Evolutionary conservation across 2,113 vertebrate genomes (phyloP).

Genomic region (Pangasianodon gigas): DNA sequence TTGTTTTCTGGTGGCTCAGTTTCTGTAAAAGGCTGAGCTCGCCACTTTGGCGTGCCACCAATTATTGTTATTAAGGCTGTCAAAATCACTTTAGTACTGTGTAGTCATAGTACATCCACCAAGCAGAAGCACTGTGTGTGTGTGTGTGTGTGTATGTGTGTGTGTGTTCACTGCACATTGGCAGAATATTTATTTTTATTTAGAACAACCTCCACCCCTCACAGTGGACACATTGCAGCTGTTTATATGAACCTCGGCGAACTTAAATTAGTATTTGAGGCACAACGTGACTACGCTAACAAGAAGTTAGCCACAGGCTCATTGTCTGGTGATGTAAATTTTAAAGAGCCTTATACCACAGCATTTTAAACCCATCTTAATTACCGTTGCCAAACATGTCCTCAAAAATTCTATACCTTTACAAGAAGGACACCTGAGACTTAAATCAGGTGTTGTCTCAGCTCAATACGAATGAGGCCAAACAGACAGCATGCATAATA

Average conservation of each 20-base stretch:
- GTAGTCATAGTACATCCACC: constrained; percentile 20
- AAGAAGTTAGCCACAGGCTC: constrained; percentile 10
- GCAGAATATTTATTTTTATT: constrained; percentile 56
- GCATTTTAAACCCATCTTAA: constrained; percentile 45
- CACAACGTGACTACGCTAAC: not conserved
- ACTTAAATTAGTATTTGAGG: constrained; percentile 20
- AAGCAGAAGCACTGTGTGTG: constrained; percentile 7
- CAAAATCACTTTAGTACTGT: constrained; percentile 41
- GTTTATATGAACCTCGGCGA: not conserved
- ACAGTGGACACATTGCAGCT: not conserved
- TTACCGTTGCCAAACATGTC: constrained; percentile 33
- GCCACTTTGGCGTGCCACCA: constrained; percentile 28
- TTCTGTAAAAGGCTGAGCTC: constrained; percentile 48
- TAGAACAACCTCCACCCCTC: not conserved
- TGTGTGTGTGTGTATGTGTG: constrained; percentile 43
- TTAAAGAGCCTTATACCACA: constrained; percentile 17
- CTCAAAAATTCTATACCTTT: not conserved
- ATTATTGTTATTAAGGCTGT: constrained; percentile 52
- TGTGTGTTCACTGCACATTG: constrained; percentile 49
- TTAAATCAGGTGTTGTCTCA: constrained; percentile 32
- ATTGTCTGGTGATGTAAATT: constrained; percentile 17
- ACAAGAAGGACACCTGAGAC: constrained; percentile 28
- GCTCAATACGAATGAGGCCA: constrained; percentile 35
- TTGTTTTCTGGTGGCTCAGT: constrained; percentile 33
- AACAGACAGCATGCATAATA: constrained; percentile 40